Percentiles rank a stretch among this genome's conserved stretches.
These are phyloP conservation scores for Ctenomys sociabilis DNA, from an alignment of 2,113 vertebrate species.

Conservation along the genomic window DNA sequence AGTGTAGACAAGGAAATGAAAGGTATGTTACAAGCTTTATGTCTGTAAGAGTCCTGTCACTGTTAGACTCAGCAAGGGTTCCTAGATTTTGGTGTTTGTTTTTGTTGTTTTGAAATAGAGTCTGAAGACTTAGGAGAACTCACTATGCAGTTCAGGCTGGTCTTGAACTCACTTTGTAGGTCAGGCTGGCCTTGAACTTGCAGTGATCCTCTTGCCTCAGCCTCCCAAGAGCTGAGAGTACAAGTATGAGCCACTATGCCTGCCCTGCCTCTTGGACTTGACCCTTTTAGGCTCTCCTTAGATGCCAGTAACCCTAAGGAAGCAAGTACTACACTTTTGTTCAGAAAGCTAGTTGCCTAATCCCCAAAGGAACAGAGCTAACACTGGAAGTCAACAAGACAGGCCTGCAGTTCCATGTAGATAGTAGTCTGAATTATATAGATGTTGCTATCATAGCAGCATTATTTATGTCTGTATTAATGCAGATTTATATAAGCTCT, in stretches of 20 bases:
- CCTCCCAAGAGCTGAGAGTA: background rate
- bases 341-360: conserved; percentile 16
- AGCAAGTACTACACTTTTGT: background rate
- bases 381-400: background rate
- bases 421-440: conserved; percentile 18
- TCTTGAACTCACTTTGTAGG: background rate
- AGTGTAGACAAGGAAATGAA: conserved; percentile 49
- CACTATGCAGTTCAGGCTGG: background rate
- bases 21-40: background rate
- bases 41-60: background rate
- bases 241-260: background rate
- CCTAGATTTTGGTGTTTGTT: background rate
- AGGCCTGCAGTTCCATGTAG: background rate
- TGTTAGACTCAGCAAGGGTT: background rate
- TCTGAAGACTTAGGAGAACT: too few relatives aligned
- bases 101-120: background rate
- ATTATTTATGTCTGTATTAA: background rate
- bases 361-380: conserved; percentile 34
- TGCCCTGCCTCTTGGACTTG: background rate
- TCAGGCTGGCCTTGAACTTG: background rate
- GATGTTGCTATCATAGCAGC: background rate
- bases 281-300: background rate
- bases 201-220: background rate
- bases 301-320: background rate
- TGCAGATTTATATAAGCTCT: background rate